phyloP scores from a whole-genome alignment of 1,140 invertebrate genomes.

The Camponotus floridanus region DNA sequence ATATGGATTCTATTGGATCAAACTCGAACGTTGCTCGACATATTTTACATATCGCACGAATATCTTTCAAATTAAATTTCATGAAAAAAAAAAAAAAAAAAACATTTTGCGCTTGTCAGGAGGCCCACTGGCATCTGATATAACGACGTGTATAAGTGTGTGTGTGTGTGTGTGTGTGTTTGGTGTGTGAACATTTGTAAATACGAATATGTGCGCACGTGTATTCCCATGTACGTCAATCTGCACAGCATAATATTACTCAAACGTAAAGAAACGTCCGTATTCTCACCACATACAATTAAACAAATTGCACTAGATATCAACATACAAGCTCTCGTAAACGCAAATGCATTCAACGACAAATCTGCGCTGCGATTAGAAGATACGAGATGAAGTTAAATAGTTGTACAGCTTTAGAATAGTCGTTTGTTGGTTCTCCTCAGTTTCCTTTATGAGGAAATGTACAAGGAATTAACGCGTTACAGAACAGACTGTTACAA shows the following conservation, averaged over 20 bases:
- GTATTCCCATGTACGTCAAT: slow-evolving; percentile 75
- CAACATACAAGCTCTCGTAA: not conserved
- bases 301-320: no score
- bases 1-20: slow-evolving; percentile 63
- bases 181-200: slow-evolving; percentile 1
- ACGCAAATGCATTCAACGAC: not conserved
- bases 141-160: slow-evolving; percentile 24
- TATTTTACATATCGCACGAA: slow-evolving; percentile 38
- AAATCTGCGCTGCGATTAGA: not conserved
- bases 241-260: slow-evolving; percentile 66
- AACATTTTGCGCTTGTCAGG: slow-evolving; percentile 31
- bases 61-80: slow-evolving; percentile 47
- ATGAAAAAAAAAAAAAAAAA: slow-evolving; percentile 23
- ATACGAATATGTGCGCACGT: slow-evolving; percentile 69
- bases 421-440: not conserved
- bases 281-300: not conserved
- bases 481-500: not conserved
- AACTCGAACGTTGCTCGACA: slow-evolving; percentile 57
- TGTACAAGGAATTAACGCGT: not conserved
- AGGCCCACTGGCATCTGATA: slow-evolving; percentile 41
- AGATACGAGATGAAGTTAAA: not conserved
- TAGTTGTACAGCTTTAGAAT: not conserved
- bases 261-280: slow-evolving; percentile 16
- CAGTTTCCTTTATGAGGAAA: not conserved
- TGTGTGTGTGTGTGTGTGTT: not conserved